Base-by-base conservation (phyloP, 2,797 vertebrate genomes). In the Myripristis jacobus region DNA sequence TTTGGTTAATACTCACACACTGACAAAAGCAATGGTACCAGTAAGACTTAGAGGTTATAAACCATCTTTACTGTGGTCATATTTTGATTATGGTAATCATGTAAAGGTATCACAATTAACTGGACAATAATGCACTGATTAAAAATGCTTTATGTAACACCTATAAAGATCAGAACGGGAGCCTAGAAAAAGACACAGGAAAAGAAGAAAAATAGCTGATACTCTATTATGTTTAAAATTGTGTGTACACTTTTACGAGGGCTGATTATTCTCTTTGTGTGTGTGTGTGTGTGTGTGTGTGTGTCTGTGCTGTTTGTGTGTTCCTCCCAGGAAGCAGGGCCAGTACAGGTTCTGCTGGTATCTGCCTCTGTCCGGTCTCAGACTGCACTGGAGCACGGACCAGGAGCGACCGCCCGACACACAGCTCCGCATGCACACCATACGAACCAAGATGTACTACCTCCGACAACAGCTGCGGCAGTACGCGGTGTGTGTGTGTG, bases 341-440 rank as follows among this genome's bases (percentile, higher is more conserved):
- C 88, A 94, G 67, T 95, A 94, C 86, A 88, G 92, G 74, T 95
- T 93, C 83, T 80, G 88, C 77, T 95, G 94, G 94, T 94, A 92
- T 58, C 66, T 94, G 41, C 94, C 94, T 1, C 85, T 95, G 4
- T 84, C 84, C 0, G 92, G 92, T 1, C 87, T 95, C 52, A 92
- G 72, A 52, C 73, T 93, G 4, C 81, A 43, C 36, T 94, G 91
- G 91, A 62, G 50, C 3, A 53, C 77, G 9, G 87, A 91, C 16
- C 70, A 82, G 27, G 83, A 87, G 1, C 84, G 47, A 4, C 31
- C 85, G 0, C 7, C 80, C 0, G 90, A 93, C 24, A 24, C 83
- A 5, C 84, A 91, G 9, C 57, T 86, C 5, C 91, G 93, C 53
- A 60, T 94, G 10, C 88, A 85, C 71, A 56, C 60, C 77, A 81